Evolutionary conservation across 1,140 invertebrate genomes (phyloP), one percentile per base, ranked within the genome.

Genomic region (Scaptomyza pallida): DNA sequence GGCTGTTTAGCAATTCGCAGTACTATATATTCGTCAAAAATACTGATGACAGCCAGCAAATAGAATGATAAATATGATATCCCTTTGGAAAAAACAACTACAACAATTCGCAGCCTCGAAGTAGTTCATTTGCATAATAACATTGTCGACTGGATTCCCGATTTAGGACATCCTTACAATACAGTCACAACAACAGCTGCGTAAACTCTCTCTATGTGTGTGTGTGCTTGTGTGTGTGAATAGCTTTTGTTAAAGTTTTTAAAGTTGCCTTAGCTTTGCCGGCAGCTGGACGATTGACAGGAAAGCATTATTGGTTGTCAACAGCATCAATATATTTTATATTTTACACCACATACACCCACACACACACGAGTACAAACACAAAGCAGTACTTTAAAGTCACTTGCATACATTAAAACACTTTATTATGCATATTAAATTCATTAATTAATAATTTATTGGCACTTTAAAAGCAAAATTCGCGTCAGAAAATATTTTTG

Each of bases 41-140:
- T 73, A n/a, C n/a, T 86, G 81, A 74, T 78, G 75, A 85, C 77
- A 86, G 81, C 37, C 82, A 54, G 82, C 75, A 82, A 88, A 88
- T 86, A 86, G 9, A 88, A 88, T 86, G 74, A 86, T 88, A 82
- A 86, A 86, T 75, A 88, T 72, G 82, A 85, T 30, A 30, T 85
- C 73, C 76, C 69, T 85, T 86, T 81, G 81, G 81, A 75, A 73
- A n/a, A n/a, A n/a, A n/a, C n/a, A n/a, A n/a, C n/a, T n/a, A n/a
- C n/a, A n/a, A 80, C 73, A 81, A 73, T 71, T 60, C 44, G 77
- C 76, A 60, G 19, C 19, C 4, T 21, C n/a, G n/a, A n/a, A n/a
- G n/a, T n/a, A 50, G 44, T 59, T 85, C 64, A 85, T 85, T 85
- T 85, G 82, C 81, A 85, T 85, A 85, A 86, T 86, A 75, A 65